Evolutionary conservation across 2,113 vertebrate species (phyloP), one percentile per base, ranked within the genome.

Genomic region (Sturnus vulgaris): DNA sequence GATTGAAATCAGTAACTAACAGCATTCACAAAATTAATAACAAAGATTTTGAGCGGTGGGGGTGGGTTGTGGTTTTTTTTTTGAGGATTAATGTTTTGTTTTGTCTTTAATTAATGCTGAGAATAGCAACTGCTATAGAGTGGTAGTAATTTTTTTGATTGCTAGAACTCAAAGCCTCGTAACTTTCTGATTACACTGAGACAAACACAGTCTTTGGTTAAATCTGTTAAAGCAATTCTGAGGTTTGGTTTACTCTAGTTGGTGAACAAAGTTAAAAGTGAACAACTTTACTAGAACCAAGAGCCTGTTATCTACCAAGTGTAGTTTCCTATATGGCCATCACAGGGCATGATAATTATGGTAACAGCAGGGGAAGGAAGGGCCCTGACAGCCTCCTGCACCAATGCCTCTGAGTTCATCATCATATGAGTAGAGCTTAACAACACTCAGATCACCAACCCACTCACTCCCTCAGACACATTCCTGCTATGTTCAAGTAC

Each of bases 401-500:
- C 31, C 61, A 76, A 27, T 14, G 44, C 56, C 16, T 88, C 88
- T 82, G 50, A 82, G 39, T 59, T 90, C 92, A 83, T 77, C 64
- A 59, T 69, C 75, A 77, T 70, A 57, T 39, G 53, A 27, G 79
- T 56, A 55, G 30, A 88, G 55, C 56, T 86, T 88, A 93, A 81
- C 59, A 92, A 40, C 57, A 82, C 61, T 50, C 84, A 86, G 50
- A 91, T 88, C 75, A 88, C 66, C 93, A 86, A 24, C 47, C 30
- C 64, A 86, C 78, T 82, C 83, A 68, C 65, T 78, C 81, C 80
- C 53, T 14, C 81, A 89, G 70, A 42, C 61, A 73, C 63, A 12
- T 73, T 77, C 55, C 76, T 73, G 46, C 46, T 95, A 86, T 91
- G 87, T 93, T 87, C 91, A 92, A 95, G 77, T 55, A 87, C 50